These are phyloP conservation scores for Gulo gulo DNA, from an alignment of 2,113 vertebrate species.

Conservation along the genomic window DNA sequence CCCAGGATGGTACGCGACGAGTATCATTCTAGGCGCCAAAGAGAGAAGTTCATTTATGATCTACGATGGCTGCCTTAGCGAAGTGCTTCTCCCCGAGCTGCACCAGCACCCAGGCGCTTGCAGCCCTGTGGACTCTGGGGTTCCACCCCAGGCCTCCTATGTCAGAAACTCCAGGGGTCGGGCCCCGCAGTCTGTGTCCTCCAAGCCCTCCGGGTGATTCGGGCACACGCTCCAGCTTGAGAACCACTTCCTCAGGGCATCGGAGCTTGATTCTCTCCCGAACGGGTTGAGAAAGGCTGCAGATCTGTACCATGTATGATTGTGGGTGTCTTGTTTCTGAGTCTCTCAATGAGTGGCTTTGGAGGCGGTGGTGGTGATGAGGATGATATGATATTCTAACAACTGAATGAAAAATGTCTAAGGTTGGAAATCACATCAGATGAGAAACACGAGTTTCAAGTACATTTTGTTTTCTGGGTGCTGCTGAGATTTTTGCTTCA, in stretches of 20 bases:
- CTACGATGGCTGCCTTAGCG: background rate
- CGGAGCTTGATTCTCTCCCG: background rate
- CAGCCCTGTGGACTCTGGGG: background rate
- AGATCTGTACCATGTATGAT: background rate
- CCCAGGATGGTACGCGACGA: background rate
- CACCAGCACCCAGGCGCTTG: background rate
- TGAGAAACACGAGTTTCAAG: background rate
- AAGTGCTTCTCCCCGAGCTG: conserved; percentile 3
- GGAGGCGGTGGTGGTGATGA: background rate
- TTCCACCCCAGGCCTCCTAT: background rate
- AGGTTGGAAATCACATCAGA: conserved; percentile 17
- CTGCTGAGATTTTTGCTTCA: background rate
- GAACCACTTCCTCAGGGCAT: background rate
- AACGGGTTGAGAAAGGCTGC: conserved; percentile 45
- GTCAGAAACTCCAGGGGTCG: background rate
- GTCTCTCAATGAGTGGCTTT: conserved; percentile 10
- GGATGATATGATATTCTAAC: background rate
- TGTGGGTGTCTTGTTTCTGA: conserved; percentile 3
- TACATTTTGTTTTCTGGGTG: background rate
- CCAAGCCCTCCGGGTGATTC: background rate
- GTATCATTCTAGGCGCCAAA: background rate
- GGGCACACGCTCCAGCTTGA: background rate
- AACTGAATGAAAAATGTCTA: conserved; percentile 25
- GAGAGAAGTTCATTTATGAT: background rate
- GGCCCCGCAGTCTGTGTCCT: background rate